Base-by-base conservation (phyloP, 2,888 invertebrate genomes). In the Aproaerema taeniolella region DNA sequence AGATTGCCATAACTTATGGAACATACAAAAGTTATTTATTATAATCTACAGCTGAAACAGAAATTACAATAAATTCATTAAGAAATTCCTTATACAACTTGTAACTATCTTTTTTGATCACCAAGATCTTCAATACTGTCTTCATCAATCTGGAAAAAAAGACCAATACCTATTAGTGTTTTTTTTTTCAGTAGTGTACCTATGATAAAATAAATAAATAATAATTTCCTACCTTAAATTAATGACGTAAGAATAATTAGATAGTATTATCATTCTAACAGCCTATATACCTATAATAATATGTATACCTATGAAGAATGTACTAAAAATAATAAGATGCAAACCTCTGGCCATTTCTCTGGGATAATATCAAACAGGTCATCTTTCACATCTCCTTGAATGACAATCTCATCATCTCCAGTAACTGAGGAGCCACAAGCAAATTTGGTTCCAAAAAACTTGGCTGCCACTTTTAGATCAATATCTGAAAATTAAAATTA, bases 391-490 rank as follows among this genome's bases (percentile, higher is more conserved):
- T 99, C 98, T 39, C 98, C 99, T 80, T 99, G 99, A 67, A 99
- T 98, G 31, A 99, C 99, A 67, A 99, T 99, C 83, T 99, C 99
- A 89, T 99, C 99, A 53, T 98, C 97, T 4, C 97, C 98, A 17
- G 98, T 98, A 1, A 99, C 98, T 7, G 99, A 99, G 5, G 98
- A 97, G n/a, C 99, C 99, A 82, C 99, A 99, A 3, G 99, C 98
- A 88, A 99, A 99, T 79, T 95, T 96, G 41, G 95, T 95, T 28
- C 98, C 97, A 86, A 99, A 99, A 74, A 95, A 97, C 76, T 99
- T 99, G 17, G 98, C 95, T 39, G 99, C 99, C 49, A 96, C 96
- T 86, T 99, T 99, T 45, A 99, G 86, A 78, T 99, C 99, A 76
- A 99, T 97, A 76, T 96, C 98, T 97, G 83, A 55, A 76, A 72